Base-by-base conservation (phyloP, 2,113 vertebrate species). In the Pimephales promelas region DNA sequence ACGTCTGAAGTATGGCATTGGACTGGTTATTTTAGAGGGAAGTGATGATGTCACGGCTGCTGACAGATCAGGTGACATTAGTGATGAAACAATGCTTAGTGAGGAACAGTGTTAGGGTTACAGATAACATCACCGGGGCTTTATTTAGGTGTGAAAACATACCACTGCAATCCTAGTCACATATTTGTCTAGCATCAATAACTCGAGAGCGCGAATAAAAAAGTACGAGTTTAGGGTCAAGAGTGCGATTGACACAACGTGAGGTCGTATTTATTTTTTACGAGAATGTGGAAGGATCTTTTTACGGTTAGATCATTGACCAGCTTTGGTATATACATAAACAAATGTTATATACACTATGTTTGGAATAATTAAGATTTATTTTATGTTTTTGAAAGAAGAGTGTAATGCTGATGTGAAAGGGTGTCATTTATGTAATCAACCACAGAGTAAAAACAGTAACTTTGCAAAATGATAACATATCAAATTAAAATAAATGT, bases 61-160 rank as follows among this genome's bases (percentile, higher is more conserved):
- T 90, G 90, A 88, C 90, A 90, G 89, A 90, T 91, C 88, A 88
- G 84, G 88, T 87, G 90, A 88, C 89, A 92, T 85, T 83, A 77
- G 84, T 86, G 66, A 78, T 86, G 87, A 77, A 84, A 88, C 89
- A 89, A 91, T 88, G 85, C 87, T 56, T 59, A 59, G 72, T 10
- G 45, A 16, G 26, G 72, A 74, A 88, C 57, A 79, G 57, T 8
- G 34, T 24, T 26, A 26, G n/a, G 40, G n/a, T 61, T 78, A 78
- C 36, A 78, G 34, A 7, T 26, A 68, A 81, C 79, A 70, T 68
- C 79, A 70, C 79, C 28, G 1, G 20, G 5, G 45, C 79, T 81
- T 81, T 81, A 81, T 81, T 81, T 81, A 81, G 79, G 79, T 68
- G 79, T 7, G 26, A 81, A 68, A 70, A 71, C 62, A 54, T 56